Evolutionary conservation across 2,888 invertebrate species (phyloP), one percentile per base, ranked within the genome.

Genomic region (Apeira syringaria): DNA sequence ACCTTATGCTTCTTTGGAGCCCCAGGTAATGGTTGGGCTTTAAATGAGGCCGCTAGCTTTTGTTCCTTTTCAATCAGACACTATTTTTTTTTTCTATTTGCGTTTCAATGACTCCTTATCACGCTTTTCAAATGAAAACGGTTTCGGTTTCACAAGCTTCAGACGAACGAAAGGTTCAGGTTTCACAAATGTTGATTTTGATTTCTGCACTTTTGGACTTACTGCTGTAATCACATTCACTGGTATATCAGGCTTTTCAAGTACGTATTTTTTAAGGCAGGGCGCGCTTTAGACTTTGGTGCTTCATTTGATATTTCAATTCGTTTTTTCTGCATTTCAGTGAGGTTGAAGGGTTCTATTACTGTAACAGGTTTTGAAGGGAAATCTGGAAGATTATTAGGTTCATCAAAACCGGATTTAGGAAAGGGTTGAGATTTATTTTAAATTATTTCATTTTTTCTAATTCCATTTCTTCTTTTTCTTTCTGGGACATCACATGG

Each of bases 1-100:
- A 56, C 80, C 78, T 68, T 91, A 39, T 42, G 81, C 70, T 75
- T 91, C 63, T 61, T 91, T 58, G 74, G 84, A 56, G 56, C 76
- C n/a, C 67, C 69, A 0, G 95, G 95, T 7, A 93, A 67, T 0
- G 94, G 94, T 33, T 93, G 92, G 0, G 95, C 95, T 72, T 93
- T 94, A 61, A 96, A 96, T 53, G 92, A 91, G 0, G 91, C 79
- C 0, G 91, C 87, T 67, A 92, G 91, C 56, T 91, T 93, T 27
- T 91, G 87, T 46, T 92, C 91, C 50, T 88, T 82, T 45, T 93
- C 92, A 10, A 92, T 66, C 43, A 90, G 80, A 50, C 91, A 88
- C 50, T 91, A n/a, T 91, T 5, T 94, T 91, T 55, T 89, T 89
- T 57, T 93, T 91, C 50, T 94, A 93, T 52, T 91, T 92, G 39